Conservation (phyloP, 1,140 invertebrate species). For the Drosophila melanica region DNA sequence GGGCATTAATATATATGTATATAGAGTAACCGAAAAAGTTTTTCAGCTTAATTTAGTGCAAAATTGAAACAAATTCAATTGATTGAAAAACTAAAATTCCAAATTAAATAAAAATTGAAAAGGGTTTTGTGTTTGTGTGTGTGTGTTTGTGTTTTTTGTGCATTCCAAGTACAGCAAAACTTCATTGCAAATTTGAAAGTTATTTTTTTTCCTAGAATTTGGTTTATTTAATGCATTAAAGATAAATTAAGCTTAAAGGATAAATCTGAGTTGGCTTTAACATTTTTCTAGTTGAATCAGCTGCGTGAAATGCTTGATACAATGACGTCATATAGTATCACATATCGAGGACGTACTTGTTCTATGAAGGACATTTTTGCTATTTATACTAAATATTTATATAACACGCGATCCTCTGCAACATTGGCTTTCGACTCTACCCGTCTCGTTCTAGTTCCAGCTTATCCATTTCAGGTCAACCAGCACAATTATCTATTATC, state of each 20-base stretch:
- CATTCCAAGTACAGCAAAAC: slow-evolving; percentile 39
- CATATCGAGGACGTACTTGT: slow-evolving; percentile 41
- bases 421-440: not conserved
- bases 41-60: slow-evolving; percentile 58
- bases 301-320: slow-evolving; percentile 5
- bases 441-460: not conserved
- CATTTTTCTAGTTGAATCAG: not conserved
- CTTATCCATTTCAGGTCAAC: slow-evolving; percentile 5
- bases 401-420: not conserved
- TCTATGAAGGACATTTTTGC: slow-evolving; percentile 6
- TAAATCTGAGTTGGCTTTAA: not conserved
- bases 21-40: slow-evolving; percentile 43
- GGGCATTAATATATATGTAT: slow-evolving; percentile 34
- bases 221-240: not conserved
- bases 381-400: slow-evolving; percentile 4
- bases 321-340: slow-evolving; percentile 27
- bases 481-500: slow-evolving; percentile 3
- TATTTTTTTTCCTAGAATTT: slow-evolving; percentile 1
- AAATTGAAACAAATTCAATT: slow-evolving; percentile 72
- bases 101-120: not conserved
- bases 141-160: not conserved
- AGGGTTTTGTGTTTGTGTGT: not conserved
- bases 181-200: not conserved
- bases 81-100: slow-evolving; percentile 31
- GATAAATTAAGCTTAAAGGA: not conserved